Conservation (phyloP, 2,797 vertebrate genomes). For the Mus minutoides region DNA sequence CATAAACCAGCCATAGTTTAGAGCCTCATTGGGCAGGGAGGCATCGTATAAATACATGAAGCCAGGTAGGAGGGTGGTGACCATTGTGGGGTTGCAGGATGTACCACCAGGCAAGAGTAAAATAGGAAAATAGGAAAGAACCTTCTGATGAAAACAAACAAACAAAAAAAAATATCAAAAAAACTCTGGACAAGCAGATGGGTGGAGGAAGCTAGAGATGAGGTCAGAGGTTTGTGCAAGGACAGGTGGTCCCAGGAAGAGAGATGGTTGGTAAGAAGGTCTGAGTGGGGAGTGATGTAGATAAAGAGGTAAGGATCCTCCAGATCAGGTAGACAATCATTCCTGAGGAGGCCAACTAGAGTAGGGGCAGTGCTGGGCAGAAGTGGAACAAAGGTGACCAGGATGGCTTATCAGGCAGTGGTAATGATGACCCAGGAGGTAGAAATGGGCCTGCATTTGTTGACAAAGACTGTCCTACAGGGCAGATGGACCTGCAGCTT, state of each 20-base stretch:
- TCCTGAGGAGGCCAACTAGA: not conserved
- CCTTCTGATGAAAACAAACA: accelerated
- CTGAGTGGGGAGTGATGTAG: too few species aligned
- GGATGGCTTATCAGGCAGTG: too few species aligned
- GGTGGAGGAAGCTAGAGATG: not conserved
- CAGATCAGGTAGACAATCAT: too few species aligned
- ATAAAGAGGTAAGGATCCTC: not conserved
- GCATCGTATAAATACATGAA: not conserved
- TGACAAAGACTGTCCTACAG: not conserved
- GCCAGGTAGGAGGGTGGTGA: not conserved
- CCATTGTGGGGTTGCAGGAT: not conserved
- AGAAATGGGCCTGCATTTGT: not conserved
- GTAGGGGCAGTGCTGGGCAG: not conserved
- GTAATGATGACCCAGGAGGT: not conserved
- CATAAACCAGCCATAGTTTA: not conserved
- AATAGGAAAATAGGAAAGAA: not conserved
- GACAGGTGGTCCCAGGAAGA: not conserved
- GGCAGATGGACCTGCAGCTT: not conserved
- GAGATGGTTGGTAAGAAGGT: not conserved
- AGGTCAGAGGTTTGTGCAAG: too few species aligned
- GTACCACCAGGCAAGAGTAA: not conserved
- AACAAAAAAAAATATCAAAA: too few species aligned
- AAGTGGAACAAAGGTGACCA: not conserved
- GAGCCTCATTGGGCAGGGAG: accelerated
- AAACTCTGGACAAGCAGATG: not conserved